These are phyloP conservation scores for Anhinga rufa DNA, from an alignment of 2,113 vertebrate genomes.

Conservation along the genomic window DNA sequence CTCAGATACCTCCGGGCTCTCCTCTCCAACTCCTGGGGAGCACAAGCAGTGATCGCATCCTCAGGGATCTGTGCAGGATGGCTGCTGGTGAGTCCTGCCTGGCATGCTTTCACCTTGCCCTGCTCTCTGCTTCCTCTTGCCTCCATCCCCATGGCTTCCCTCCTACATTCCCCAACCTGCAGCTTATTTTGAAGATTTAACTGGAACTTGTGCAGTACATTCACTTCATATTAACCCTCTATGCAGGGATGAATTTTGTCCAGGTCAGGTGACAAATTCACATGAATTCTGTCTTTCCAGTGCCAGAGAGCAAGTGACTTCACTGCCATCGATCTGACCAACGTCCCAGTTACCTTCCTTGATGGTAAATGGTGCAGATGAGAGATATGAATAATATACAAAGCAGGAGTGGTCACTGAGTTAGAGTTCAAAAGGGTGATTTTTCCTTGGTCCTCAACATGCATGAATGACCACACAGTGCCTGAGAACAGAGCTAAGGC, in stretches of 20 bases:
- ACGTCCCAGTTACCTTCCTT: not conserved
- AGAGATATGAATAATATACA: not conserved
- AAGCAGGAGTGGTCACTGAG: not conserved
- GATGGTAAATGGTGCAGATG: not conserved
- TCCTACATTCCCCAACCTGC: not conserved
- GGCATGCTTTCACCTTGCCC: not conserved
- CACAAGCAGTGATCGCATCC: not conserved
- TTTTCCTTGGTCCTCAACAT: not conserved
- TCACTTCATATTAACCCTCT: not conserved
- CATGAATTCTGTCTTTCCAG: not conserved
- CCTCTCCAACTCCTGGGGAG: not conserved
- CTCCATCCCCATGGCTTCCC: not conserved
- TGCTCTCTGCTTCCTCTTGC: not conserved
- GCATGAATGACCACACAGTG: not conserved
- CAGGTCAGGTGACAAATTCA: not conserved
- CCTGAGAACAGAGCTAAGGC: not conserved
- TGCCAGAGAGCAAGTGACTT: not conserved
- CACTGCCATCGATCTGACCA: not conserved
- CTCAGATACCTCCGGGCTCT: not conserved
- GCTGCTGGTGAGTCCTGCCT: not conserved
- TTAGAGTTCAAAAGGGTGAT: not conserved
- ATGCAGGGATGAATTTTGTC: not conserved
- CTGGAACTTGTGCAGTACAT: not conserved
- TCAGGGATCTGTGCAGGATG: fast-evolving
- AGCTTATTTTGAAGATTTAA: not conserved